Base-by-base conservation (phyloP, 35 echinoderm and acorn worm genomes). In the Apostichopus californicus region DNA sequence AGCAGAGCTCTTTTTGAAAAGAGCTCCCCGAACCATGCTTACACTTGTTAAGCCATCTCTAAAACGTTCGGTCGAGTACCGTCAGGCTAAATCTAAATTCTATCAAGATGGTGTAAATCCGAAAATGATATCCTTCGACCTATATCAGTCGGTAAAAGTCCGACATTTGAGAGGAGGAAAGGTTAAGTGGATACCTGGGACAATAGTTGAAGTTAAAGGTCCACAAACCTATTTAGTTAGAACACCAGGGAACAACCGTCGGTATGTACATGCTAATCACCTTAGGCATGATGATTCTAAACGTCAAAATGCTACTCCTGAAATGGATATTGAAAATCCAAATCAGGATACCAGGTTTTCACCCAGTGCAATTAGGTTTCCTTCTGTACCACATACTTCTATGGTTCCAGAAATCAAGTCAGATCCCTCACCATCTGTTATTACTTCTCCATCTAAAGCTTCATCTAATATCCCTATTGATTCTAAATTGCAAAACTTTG, bases 161-260 rank as follows among this genome's bases (percentile, higher is more conserved):
- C 0, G 24, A 25, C 24, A 25, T 25, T 25, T 25, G 24, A 25
- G 24, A 25, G 24, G 24, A 25, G 24, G 24, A 25, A n/a, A 87
- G 28, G 21, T 66, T 12, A 70, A 53, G 59, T 88, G 57, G 86
- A 88, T 72, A 23, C 86, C 58, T 23, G 65, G 86, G 22, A 65
- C 17, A n/a, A 52, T 70, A 23, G 86, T 68, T n/a, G 58, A 88
- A 12, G 59, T 88, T 15, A 88, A 88, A 59, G 86, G 86, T 88
- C 59, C 86, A 4, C 15, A 17, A 14, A 88, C 58, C 57, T 88
- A 88, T 68, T 34, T 88, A 20, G 86, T 88, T 4, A 88, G 13
- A 53, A 88, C 86, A 21, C 0, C 57, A 8, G 57, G 1, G 28
- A 34, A 34, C 28, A 34, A 34, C 28, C 28, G 60, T 20, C 6